A percentile compares a stretch with the other conserved stretches of the same genome.
phyloP scores from a whole-genome alignment of 2,113 vertebrate species.

The Bucco capensis region DNA sequence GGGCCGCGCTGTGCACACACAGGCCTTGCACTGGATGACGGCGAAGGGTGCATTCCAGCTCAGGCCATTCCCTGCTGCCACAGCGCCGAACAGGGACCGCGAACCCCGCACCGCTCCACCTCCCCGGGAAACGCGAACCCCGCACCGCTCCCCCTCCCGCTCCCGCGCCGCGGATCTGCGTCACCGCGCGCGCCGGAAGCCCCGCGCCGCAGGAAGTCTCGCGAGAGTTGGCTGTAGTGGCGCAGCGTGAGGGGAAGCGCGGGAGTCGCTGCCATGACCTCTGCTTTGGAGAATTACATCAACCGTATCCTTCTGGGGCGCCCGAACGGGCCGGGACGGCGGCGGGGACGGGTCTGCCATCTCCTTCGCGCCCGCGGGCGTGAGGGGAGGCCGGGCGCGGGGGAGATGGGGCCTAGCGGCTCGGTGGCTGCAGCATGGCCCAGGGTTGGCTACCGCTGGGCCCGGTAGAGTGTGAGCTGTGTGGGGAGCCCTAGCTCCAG shows the following conservation, averaged over 20 bases:
- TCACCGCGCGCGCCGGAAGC: not conserved
- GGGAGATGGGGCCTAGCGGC: not conserved
- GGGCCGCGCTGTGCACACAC: too few relatives aligned
- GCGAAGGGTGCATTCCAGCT: too few relatives aligned
- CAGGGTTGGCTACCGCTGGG: not conserved
- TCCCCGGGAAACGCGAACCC: too few relatives aligned
- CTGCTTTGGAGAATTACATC: conserved; percentile 79
- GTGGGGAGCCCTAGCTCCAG: too few relatives aligned
- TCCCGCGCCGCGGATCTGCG: not conserved
- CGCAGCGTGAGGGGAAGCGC: not conserved
- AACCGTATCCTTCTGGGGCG: conserved; percentile 74
- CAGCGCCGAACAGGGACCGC: too few relatives aligned
- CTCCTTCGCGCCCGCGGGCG: too few relatives aligned
- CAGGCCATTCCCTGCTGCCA: too few relatives aligned
- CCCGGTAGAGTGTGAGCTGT: not conserved
- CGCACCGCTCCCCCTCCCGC: too few relatives aligned
- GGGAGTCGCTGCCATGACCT: conserved; percentile 61
- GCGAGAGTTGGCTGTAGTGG: not conserved
- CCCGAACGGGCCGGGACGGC: not conserved
- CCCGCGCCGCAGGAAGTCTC: fast-evolving
- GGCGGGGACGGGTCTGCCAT: fast-evolving
- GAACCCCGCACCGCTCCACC: too few relatives aligned
- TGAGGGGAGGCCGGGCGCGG: not conserved
- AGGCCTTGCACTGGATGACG: too few relatives aligned
- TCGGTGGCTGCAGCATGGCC: not conserved